Evolutionary conservation across 2,888 invertebrate species (phyloP), one percentile per base, ranked within the genome.

Genomic region (Heteromurus nitidus): DNA sequence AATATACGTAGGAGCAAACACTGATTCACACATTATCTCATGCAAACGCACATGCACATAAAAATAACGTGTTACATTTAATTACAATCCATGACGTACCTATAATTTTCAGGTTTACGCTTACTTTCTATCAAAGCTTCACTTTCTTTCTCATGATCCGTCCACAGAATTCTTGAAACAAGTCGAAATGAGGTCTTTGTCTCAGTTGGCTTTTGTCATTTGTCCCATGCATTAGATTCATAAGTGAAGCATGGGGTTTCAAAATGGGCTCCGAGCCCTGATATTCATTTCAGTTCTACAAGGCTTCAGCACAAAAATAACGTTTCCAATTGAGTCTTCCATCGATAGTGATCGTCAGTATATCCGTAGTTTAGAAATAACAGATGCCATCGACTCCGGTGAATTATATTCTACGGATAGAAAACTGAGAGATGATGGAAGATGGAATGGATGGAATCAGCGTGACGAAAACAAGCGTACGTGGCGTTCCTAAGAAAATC

Each of bases 391-490:
- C 3, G 73, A 73, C 30, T 73, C 62, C 3, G 0, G 30, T 30
- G 22, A 24, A 3, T 1, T 47, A 11, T 28, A 62, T n/a, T 58
- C 58, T 42, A 2, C 36, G 65, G 11, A 42, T n/a, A n/a, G 62
- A 65, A 58, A 62, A 22, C 22, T 69, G 13, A 53, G 58, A 13
- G 74, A 79, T 20, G 65, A 75, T 9, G 53, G 28, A 13, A 16
- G 28, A 13, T 67, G 67, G 50, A 80, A 77, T 44, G 76, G 81
- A 0, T 83, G 83, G 83, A 79, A 79, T 50, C 79, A 73, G 44
- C 18, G 73, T 11, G 83, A 83, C 22, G 67, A 55, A 30, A 53
- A 64, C n/a, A 64, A 77, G 47, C 28, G 83, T 77, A 76, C 24
- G 55, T 55, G 1, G 16, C 55, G 16, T 18, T 22, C 20, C n/a